Base-by-base conservation (phyloP, 2,797 vertebrate genomes). In the Columba guinea region DNA sequence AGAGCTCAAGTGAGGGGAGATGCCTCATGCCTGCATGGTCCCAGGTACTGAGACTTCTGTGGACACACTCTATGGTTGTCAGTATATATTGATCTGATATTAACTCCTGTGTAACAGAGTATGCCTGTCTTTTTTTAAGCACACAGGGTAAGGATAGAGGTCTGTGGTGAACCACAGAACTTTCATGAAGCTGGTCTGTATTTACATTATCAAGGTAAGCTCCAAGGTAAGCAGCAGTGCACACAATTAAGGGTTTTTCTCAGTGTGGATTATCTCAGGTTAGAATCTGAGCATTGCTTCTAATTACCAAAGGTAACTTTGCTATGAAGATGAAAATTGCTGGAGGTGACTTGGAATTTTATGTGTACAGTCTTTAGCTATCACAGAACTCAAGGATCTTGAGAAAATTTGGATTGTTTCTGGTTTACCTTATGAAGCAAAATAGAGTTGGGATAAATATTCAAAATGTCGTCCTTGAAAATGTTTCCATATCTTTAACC, bases 71-170 rank as follows among this genome's bases (percentile, higher is more conserved):
- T 4, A 3, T 27, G 23, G 14, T 27, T 2, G 0, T 48, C 41
- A 39, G 41, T 7, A 69, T 63, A 62, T 75, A 69, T 8, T 2
- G 7, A 65, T 34, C 4, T 46, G 62, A 35, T 11, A 10, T 12
- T 4, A 44, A 35, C 20, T n/a, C 15, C 34, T 19, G 1, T 8
- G 10, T 39, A 30, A 30, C 21, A 37, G 6, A 58, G 11, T 4
- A 2, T 2, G 1, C 51, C 12, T 84, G 14, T 3, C 44, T 46
- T 1, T 1, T 83, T 74, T 28, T n/a, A 51, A 79, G 48, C 5
- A 11, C 1, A 3, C 1, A 4, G 14, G 20, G 13, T 28, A n/a
- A 56, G 24, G 53, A 15, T 10, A 52, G 27, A 24, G 2, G 5
- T 32, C 9, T 67, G 10, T 67, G 18, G 21, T 37, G n/a, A 63